phyloP scores from a whole-genome alignment of 2,113 vertebrate species.

The Camelus bactrianus region DNA sequence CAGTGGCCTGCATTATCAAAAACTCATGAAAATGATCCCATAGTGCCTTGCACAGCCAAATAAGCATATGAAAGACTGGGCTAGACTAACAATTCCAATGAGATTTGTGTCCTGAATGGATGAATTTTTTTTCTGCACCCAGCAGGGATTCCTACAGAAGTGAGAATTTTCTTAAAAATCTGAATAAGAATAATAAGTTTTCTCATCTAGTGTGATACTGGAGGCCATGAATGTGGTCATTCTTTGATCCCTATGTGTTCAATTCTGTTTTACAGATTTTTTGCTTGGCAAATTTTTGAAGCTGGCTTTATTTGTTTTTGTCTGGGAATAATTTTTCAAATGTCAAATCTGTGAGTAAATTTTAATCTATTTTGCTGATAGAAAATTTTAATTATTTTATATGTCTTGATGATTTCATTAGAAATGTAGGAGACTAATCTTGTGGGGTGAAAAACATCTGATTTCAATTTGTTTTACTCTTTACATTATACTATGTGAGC shows the following conservation, averaged over 20 bases:
- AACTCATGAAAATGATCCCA: no score
- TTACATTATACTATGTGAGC: background rate
- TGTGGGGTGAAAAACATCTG: background rate
- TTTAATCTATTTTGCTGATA: no score
- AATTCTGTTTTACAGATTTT: background rate
- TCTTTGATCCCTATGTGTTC: background rate
- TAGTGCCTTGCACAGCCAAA: no score
- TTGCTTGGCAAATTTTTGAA: background rate
- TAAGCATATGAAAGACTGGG: no score
- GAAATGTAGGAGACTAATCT: background rate
- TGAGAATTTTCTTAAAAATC: background rate
- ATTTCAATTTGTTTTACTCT: background rate
- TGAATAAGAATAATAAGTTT: background rate
- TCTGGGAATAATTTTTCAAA: no score
- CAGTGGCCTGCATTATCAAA: no score
- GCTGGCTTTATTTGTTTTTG: background rate
- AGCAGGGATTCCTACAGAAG: background rate
- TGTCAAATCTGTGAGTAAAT: no score
- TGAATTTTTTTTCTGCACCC: background rate
- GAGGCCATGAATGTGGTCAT: background rate
- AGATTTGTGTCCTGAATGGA: background rate
- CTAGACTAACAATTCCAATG: background rate
- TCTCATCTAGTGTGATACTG: background rate
- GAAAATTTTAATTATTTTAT: no score
- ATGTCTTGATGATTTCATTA: background rate